These are phyloP conservation scores for Caenorhabditis sp. DNA, from an alignment of 2,888 invertebrate genomes.

Conservation along the genomic window DNA sequence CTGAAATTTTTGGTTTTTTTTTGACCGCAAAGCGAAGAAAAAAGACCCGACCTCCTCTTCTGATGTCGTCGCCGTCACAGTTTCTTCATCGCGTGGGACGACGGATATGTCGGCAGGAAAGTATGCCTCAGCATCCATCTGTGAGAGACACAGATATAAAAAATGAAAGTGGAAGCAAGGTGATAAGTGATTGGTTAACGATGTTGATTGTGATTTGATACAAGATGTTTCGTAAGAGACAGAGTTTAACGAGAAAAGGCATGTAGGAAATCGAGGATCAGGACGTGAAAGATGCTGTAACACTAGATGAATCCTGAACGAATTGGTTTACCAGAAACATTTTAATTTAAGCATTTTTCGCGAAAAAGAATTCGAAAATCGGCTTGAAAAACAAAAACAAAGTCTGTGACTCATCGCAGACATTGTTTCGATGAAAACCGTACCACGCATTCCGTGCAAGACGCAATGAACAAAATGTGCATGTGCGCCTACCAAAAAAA, in stretches of 20 bases:
- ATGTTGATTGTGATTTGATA: slow-evolving; percentile 37
- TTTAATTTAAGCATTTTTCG: too few species aligned
- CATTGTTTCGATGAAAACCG: not conserved
- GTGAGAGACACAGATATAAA: slow-evolving; percentile 43
- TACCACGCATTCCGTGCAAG: not conserved
- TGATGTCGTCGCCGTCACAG: slow-evolving; percentile 37
- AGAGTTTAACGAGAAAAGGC: too few species aligned
- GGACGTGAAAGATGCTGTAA: too few species aligned
- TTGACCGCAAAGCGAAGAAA: slow-evolving; percentile 10
- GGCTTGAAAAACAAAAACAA: too few species aligned
- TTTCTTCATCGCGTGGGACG: slow-evolving; percentile 57
- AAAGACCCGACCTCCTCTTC: slow-evolving; percentile 42
- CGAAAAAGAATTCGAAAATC: too few species aligned
- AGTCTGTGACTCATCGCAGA: not conserved
- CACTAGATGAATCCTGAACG: too few species aligned
- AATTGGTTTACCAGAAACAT: too few species aligned
- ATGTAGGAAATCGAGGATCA: too few species aligned
- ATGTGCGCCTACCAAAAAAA: slow-evolving; percentile 33
- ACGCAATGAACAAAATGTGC: not conserved
- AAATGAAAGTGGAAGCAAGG: slow-evolving; percentile 50
- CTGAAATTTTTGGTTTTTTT: not conserved
- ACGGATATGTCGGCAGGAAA: slow-evolving; percentile 60
- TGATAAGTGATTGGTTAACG: slow-evolving; percentile 50
- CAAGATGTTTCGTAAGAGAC: slow-evolving; percentile 18
- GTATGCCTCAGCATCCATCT: slow-evolving; percentile 59